A percentile compares a stretch with the other conserved stretches of the same genome.
Evolutionary conservation across 2,888 invertebrate species (phyloP).

Genomic region (Megaustenia siamemsis): DNA sequence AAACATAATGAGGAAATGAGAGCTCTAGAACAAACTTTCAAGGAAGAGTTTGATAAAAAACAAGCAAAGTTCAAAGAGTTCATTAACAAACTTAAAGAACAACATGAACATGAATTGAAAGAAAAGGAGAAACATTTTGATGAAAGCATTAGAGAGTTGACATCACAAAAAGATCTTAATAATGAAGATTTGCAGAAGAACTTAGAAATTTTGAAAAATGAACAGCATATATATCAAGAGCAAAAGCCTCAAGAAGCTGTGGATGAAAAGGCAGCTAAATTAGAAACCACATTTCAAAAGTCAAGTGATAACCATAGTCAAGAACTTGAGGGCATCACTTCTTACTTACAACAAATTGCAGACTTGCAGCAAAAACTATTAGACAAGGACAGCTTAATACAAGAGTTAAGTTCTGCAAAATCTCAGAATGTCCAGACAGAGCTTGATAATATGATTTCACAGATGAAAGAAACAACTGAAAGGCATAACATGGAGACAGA

Average conservation of each 20-base stretch:
- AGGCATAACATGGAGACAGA: constrained; percentile 44
- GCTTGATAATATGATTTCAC: constrained; percentile 6
- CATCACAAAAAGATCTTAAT: constrained; percentile 70
- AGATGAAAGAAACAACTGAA: constrained; percentile 47
- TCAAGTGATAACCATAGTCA: constrained; percentile 24
- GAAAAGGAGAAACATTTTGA: constrained; percentile 71
- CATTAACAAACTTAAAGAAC: constrained; percentile 70
- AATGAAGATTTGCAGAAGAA: constrained; percentile 64
- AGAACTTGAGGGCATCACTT: constrained; percentile 36
- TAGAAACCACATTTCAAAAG: constrained; percentile 26
- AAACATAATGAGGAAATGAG: constrained; percentile 59
- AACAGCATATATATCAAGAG: constrained; percentile 62
- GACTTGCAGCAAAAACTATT: constrained; percentile 53
- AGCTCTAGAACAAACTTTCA: constrained; percentile 64
- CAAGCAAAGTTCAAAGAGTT: constrained; percentile 72
- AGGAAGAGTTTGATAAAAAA: constrained; percentile 70
- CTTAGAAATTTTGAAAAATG: constrained; percentile 62
- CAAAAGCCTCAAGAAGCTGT: constrained; percentile 58
- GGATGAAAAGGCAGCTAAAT: constrained; percentile 34
- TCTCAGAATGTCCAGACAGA: constrained; percentile 46
- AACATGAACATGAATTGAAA: constrained; percentile 68
- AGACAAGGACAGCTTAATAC: constrained; percentile 28
- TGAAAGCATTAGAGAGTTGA: constrained; percentile 64
- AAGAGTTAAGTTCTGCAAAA: constrained; percentile 18
- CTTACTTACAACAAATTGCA: constrained; percentile 35